A percentile compares a stretch with the other conserved stretches of the same genome.
These are phyloP conservation scores for Anhinga anhinga DNA, from an alignment of 2,113 vertebrate species.

Conservation along the genomic window DNA sequence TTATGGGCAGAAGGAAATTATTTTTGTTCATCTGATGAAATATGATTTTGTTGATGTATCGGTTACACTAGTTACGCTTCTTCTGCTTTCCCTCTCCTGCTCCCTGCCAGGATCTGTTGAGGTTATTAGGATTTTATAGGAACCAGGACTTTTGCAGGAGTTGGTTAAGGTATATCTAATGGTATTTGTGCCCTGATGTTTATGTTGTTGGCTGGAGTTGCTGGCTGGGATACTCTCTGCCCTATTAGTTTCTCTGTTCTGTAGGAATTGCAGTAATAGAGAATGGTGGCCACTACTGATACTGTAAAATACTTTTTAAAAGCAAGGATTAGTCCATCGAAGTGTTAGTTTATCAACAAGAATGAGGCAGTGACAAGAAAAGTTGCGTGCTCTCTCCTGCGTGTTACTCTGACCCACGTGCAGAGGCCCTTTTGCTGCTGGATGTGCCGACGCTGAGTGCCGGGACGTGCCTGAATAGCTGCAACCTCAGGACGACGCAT, in stretches of 20 bases:
- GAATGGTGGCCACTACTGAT: not conserved
- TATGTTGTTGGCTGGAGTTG: not conserved
- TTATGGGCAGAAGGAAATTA: not conserved
- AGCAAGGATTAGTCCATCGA: not conserved
- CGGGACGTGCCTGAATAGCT: accelerated
- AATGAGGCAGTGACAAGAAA: not conserved
- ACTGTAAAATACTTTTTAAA: not conserved
- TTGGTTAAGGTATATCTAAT: not conserved
- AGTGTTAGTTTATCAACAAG: not conserved
- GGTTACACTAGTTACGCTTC: not conserved
- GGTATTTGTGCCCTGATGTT: not conserved
- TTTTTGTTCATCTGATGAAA: not conserved
- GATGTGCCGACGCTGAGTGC: accelerated
- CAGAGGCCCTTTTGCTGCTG: too few species aligned
- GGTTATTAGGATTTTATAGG: not conserved
- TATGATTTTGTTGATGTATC: not conserved
- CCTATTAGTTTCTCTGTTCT: not conserved
- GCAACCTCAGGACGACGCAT: too few species aligned
- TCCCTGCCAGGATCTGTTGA: not conserved
- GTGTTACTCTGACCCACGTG: accelerated
- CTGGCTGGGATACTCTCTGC: not conserved
- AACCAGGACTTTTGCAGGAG: too few species aligned
- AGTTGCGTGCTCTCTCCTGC: not conserved
- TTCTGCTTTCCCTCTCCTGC: not conserved
- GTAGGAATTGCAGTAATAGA: not conserved